Percentiles rank a stretch among this genome's conserved stretches.
Evolutionary conservation across 2,888 invertebrate genomes (phyloP).

Genomic region (Drosophila gaucha): DNA sequence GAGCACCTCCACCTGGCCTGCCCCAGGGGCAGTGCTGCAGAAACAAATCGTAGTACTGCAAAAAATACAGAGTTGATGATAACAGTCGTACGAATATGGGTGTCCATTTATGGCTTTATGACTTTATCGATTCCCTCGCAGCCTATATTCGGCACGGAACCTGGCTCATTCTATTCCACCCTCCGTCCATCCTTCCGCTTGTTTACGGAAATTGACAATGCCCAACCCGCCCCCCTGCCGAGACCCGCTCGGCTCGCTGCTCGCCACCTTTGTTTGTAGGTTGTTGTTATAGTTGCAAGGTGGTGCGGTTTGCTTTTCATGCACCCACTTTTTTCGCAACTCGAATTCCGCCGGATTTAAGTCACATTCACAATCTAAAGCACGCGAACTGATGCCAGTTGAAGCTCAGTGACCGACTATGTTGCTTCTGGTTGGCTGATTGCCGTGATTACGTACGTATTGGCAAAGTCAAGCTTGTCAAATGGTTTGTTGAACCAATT

Average conservation of each 20-base stretch:
- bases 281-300: slow-evolving; percentile 83
- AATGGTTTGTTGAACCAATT: slow-evolving; percentile 70
- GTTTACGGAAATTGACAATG: slow-evolving; percentile 50
- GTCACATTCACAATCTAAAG: slow-evolving; percentile 20
- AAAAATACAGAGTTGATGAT: slow-evolving; percentile 6
- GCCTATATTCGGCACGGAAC: slow-evolving; percentile 46
- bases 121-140: slow-evolving; percentile 57
- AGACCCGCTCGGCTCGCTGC: background rate
- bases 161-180: slow-evolving; percentile 16
- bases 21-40: slow-evolving; percentile 92
- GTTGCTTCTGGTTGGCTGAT: slow-evolving; percentile 28
- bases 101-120: slow-evolving; percentile 31
- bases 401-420: slow-evolving; percentile 24
- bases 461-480: slow-evolving; percentile 55
- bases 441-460: slow-evolving; percentile 46
- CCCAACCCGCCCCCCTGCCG: background rate
- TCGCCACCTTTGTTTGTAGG: slow-evolving; percentile 70
- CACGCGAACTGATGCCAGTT: slow-evolving; percentile 53
- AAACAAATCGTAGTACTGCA: slow-evolving; percentile 88
- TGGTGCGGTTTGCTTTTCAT: slow-evolving; percentile 49
- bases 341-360: slow-evolving; percentile 20
- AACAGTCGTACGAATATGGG: background rate
- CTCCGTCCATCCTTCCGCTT: slow-evolving; percentile 25
- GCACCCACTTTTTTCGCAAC: slow-evolving; percentile 50
- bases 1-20: slow-evolving; percentile 90